Percentiles rank a stretch among this genome's conserved stretches.
Conservation (phyloP, 2,888 invertebrate species). For the Meghimatium bilineatum region DNA sequence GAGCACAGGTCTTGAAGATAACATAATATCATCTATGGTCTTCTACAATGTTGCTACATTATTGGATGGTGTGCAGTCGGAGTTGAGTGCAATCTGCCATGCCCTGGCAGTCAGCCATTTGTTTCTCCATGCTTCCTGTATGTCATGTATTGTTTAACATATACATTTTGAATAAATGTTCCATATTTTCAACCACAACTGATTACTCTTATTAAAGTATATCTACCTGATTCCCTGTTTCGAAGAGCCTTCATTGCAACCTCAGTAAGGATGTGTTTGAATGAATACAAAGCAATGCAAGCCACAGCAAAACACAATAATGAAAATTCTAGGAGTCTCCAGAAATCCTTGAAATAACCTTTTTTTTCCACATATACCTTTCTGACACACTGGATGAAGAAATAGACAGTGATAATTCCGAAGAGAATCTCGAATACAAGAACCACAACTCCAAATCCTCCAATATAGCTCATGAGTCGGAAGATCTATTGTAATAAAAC, state of each 20-base stretch:
- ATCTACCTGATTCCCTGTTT: conserved; percentile 71
- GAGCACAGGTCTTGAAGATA: no score
- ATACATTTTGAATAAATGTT: no score
- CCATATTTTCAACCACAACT: no score
- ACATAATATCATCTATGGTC: no score
- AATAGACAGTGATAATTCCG: conserved; percentile 77
- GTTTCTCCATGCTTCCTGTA: no score
- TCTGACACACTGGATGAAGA: conserved; percentile 74
- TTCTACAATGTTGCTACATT: no score
- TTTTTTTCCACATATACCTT: conserved; percentile 71
- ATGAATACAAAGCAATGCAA: conserved; percentile 77
- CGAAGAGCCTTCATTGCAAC: conserved; percentile 72
- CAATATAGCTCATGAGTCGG: conserved; percentile 77
- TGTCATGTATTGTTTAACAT: no score
- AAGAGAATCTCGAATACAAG: conserved; percentile 76
- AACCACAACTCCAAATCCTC: conserved; percentile 76
- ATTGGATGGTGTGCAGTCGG: no score
- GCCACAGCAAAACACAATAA: conserved; percentile 75
- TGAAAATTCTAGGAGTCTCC: conserved; percentile 77
- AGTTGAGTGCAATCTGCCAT: no score
- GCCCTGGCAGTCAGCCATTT: no score
- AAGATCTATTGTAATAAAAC: conserved; percentile 68
- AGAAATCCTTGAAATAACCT: conserved; percentile 77
- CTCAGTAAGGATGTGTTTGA: conserved; percentile 74
- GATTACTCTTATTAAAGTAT: no score